Base-by-base conservation (phyloP, 2,797 vertebrate species). In the Sebastiscus albofasciatus region DNA sequence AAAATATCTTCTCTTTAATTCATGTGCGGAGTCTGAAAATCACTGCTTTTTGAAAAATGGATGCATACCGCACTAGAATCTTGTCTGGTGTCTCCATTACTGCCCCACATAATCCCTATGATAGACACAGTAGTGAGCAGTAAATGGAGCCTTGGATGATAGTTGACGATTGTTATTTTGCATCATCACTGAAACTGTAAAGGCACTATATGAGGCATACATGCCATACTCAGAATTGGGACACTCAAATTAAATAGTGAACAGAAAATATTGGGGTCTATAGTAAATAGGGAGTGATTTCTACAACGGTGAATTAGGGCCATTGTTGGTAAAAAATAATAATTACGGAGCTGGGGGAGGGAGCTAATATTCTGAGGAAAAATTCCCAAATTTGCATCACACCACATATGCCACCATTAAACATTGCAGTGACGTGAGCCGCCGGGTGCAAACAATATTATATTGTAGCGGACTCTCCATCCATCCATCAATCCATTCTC, bases 1-100 rank as follows among this genome's bases (percentile, higher is more conserved):
- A 69, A 69, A 75, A 59, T 55, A 52, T 66, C 34, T 26, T 12
- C 62, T 69, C 36, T 71, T 75, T 83, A 42, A 75, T 79, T 83
- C n/a, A 79, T 55, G 31, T 26, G 70, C 27, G 60, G 12, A 55
- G 31, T 36, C 46, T 5, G 33, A 39, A 56, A 72, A 77, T 22
- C 54, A 72, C 26, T 9, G 34, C 18, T 27, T 46, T 65, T 49
- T 66, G 2, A 81, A 77, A 72, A 77, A 77, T 49, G 12, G 18
- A 64, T 58, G 29, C 36, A 67, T 24, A 11, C 29, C 5, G 1
- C 31, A n/a, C 29, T 22, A 36, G 60, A 67, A 26, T 24, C 24
- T 36, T 76, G 18, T 39, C 27, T 52, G n/a, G 18, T 26, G 31
- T 61, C 20, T 72, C 31, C n/a, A n/a, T 29, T n/a, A 24, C 13